Evolutionary conservation across 2,113 vertebrate genomes (phyloP), one percentile per base, ranked within the genome.

Genomic region (Platycercus adscitus): DNA sequence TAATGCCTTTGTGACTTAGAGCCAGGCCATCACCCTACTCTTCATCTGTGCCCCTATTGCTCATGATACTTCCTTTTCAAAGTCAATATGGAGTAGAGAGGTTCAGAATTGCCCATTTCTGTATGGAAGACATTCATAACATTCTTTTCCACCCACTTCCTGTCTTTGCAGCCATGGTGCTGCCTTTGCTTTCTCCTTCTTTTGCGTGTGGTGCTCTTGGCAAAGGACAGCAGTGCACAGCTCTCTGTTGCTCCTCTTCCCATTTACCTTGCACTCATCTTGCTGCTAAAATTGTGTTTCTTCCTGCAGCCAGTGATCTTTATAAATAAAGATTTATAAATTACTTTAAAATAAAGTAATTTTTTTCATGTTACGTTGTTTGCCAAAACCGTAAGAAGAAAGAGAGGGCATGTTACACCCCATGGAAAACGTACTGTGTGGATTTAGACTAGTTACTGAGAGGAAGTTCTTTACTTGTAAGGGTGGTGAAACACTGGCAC

Each of bases 131-230:
- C 60, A 17, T 86, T 71, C 2, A 0, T 46, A 35, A 43, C 20
- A 21, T 24, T 18, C 49, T 70, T 69, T 15, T 72, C 41, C 26
- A 49, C 60, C 35, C 5, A 3, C 13, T 33, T 72, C 18, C 24
- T 9, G 14, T 61, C 1, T 0, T 14, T 53, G 56, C 0, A 2
- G 41, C 25, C 11, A 1, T 2, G 0, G 17, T 47, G 47, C 68
- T 68, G 86, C 80, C 24, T 78, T 64, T 75, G 46, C 71, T 52
- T 17, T 43, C 23, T 75, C 14, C 75, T 46, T 77, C 17, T 37
- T 73, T 77, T 37, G 41, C 26, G 19, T 72, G 17, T 23, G n/a
- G n/a, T 18, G 7, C 26, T 77, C 23, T 78, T 93, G 82, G 83
- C 69, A 64, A 75, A 83, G 69, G 75, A 55, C n/a, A 68, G 24